Evolutionary conservation across 2,113 vertebrate species (phyloP), one percentile per base, ranked within the genome.

Genomic region (Arizona elegans): DNA sequence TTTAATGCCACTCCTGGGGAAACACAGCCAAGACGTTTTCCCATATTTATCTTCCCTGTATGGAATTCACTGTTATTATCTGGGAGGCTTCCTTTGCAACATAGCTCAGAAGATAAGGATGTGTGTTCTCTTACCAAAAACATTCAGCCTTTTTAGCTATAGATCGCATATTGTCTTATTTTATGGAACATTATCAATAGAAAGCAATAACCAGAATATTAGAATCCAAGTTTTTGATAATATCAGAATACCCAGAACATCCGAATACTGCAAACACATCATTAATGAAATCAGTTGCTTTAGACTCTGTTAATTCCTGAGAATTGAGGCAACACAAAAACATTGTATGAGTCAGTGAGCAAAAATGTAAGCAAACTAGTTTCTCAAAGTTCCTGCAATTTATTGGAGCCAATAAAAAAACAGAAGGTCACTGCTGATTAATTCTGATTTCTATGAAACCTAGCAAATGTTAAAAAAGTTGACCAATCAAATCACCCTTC

Each of bases 21-120:
- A 4, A 53, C 29, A 6, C 96, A 96, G 94, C 55, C 0, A 1
- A 65, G 23, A 89, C 17, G 52, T 90, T 93, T 11, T 2, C 21
- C 21, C 9, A 5, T 38, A 38, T 55, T 52, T 89, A 15, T 87
- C 70, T 86, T 53, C 19, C 26, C 47, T 19, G 92, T n/a, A 93
- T 86, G 56, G 56, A 91, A n/a, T 87, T 93, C 86, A 1, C 58
- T 92, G 95, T 94, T 50, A 86, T 92, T 93, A 47, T 89, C 95
- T n/a, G 29, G 70, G 29, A 8, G 9, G 24, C 24, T 70, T 47
- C 3, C 38, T 29, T 38, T 59, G 38, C n/a, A 58, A 90, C 47
- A 89, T 29, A 89, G 56, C 24, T 91, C 26, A 86, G 0, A 3
- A 10, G 21, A 65, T 65, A 38, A 91, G 52, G 90, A 29, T 19